Base-by-base conservation (phyloP, 2,888 invertebrate genomes). In the Watsonalla binaria region DNA sequence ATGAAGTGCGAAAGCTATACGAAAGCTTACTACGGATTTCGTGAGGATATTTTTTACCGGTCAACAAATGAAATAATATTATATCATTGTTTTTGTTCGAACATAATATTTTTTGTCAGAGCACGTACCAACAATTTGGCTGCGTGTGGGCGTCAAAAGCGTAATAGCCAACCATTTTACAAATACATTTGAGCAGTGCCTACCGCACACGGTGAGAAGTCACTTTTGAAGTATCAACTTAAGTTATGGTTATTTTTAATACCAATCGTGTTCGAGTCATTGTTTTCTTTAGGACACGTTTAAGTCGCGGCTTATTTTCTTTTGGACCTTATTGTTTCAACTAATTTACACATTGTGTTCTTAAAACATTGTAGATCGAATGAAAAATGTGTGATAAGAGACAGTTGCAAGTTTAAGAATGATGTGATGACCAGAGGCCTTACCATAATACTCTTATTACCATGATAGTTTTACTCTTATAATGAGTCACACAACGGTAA, bases 271-370 rank as follows among this genome's bases (percentile, higher is more conserved):
- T 79, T 74, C 76, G 69, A 66, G 61, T 76, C 84, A 84, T 83
- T 88, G 86, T 87, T 88, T 86, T 82, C 81, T 77, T 85, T 80
- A 73, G 75, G 81, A 85, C 82, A 82, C 77, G 78, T 82, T 84
- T 86, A 78, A 64, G 65, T 58, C 63, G 57, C 63, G 59, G 63
- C 70, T 70, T 72, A 69, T 72, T 77, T 72, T 72, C 62, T 66
- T 70, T 7, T 64, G 57, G 60, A 55, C 52, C 54, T 51, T 69
- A 68, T 74, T 76, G 71, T 78, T 75, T 67, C 61, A 59, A 58
- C 47, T 57, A 48, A 56, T 56, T 53, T 47, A 49, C 53, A 62
- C 58, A 63, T 61, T 64, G 64, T 63, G 59, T 54, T 51, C 53
- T 57, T 49, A 56, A 52, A 48, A 53, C 54, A 57, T 55, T 58